Evolutionary conservation across 2,113 vertebrate genomes (phyloP).

Genomic region (Peromyscus polionotus): DNA sequence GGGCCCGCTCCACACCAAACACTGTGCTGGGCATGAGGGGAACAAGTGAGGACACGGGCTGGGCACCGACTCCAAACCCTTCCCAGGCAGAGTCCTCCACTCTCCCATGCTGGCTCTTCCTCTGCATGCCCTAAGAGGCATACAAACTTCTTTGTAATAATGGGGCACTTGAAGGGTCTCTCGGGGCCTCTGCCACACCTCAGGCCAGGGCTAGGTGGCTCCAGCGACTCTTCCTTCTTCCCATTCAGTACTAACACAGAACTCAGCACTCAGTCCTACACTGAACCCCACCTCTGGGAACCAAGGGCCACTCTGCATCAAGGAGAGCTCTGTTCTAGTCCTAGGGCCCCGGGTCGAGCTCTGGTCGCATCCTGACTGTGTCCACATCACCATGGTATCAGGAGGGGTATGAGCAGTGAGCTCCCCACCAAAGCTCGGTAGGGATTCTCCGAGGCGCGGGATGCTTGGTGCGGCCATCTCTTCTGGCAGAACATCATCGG

Average conservation of each 20-base stretch:
- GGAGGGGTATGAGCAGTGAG: not conserved
- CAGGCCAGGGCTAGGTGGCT: not conserved
- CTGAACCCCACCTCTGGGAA: not conserved
- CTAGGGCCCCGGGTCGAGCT: not conserved
- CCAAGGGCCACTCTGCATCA: not conserved
- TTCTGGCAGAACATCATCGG: not conserved
- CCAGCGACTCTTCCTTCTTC: not conserved
- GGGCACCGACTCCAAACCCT: not conserved
- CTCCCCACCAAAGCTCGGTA: not conserved
- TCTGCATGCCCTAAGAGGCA: not conserved
- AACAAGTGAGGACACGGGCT: not conserved
- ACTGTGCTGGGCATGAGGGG: not conserved
- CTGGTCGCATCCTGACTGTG: not conserved
- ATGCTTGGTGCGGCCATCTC: not conserved
- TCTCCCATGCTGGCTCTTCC: not conserved
- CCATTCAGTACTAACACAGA: fast-evolving
- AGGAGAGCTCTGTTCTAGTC: not conserved
- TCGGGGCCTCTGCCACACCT: not conserved
- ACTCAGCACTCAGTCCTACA: too few species aligned
- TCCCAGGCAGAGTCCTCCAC: not conserved
- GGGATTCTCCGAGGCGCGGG: not conserved
- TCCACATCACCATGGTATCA: not conserved
- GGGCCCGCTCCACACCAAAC: not conserved
- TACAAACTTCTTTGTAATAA: not conserved
- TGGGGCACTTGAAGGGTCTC: not conserved